Evolutionary conservation across 2,797 vertebrate species (phyloP).

Genomic region (Gorsachius magnificus): DNA sequence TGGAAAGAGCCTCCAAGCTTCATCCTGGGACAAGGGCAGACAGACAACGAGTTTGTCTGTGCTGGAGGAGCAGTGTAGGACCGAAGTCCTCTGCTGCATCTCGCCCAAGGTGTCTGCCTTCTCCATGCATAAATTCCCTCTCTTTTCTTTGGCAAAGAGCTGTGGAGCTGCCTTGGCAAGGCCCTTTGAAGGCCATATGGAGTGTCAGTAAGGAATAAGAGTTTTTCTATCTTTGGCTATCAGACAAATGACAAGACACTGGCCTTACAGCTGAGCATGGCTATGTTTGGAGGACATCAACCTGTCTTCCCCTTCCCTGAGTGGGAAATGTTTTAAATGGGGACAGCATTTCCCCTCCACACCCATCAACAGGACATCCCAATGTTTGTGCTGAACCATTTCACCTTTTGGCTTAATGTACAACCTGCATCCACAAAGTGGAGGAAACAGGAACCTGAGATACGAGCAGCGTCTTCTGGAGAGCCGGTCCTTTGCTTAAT

Average conservation of each 20-base stretch:
- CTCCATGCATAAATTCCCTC: neutral
- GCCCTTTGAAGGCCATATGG: neutral
- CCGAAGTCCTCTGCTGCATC: neutral
- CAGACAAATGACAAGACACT: neutral
- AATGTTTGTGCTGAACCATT: neutral
- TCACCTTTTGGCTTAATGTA: neutral
- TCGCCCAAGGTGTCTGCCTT: neutral
- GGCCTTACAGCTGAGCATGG: neutral
- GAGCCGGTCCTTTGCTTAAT: neutral
- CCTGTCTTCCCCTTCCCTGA: neutral
- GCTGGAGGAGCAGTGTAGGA: neutral
- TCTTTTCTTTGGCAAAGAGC: neutral
- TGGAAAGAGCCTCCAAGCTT: neutral
- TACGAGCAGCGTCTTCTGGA: neutral
- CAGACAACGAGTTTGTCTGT: neutral
- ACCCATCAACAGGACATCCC: neutral
- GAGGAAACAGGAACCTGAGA: neutral
- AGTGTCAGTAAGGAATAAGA: neutral
- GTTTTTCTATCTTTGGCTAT: neutral
- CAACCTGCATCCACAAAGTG: neutral
- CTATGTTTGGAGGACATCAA: neutral
- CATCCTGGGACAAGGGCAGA: neutral
- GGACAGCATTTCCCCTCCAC: neutral
- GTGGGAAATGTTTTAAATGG: neutral
- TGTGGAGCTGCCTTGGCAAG: neutral